Evolutionary conservation across 1,140 invertebrate species (phyloP).

Genomic region (Nixonia krombeini): DNA sequence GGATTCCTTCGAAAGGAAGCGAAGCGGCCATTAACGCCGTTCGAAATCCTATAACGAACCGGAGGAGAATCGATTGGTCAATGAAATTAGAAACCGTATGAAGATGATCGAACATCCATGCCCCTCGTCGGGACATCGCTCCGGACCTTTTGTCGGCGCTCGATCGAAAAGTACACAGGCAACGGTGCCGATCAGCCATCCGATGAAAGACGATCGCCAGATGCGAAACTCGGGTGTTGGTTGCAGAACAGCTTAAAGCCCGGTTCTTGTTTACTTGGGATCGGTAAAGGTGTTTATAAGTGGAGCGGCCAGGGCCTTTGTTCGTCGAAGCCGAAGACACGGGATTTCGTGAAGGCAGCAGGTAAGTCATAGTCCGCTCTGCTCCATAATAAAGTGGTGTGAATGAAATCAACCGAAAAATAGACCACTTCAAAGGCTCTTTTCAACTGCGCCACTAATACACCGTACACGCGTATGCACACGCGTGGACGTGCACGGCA

Average conservation of each 20-base stretch:
- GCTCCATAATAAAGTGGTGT: constrained; percentile 34
- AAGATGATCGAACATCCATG: constrained; percentile 49
- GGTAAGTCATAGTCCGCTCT: constrained; percentile 39
- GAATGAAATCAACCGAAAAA: constrained; percentile 58
- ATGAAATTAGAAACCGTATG: constrained; percentile 29
- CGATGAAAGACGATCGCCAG: constrained; percentile 51
- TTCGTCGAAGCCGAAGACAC: constrained; percentile 49
- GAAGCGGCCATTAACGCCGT: too few species aligned
- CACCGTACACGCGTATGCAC: too few species aligned
- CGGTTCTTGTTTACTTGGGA: constrained; percentile 57
- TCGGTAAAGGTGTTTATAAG: constrained; percentile 56
- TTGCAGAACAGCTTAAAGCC: constrained; percentile 50
- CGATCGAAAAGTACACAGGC: constrained; percentile 40
- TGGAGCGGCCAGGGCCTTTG: constrained; percentile 56
- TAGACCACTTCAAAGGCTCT: constrained; percentile 34
- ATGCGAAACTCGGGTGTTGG: constrained; percentile 51
- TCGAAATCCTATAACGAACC: too few species aligned
- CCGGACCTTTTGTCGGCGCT: constrained; percentile 39
- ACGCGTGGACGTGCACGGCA: too few species aligned
- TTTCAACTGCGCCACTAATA: too few species aligned
- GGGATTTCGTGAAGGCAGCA: constrained; percentile 40
- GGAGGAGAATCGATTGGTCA: constrained; percentile 3
- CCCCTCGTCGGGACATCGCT: constrained; percentile 12
- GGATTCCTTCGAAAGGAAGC: too few species aligned
- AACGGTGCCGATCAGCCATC: constrained; percentile 41